These are phyloP conservation scores for Chromis chromis DNA, from an alignment of 2,797 vertebrate species.

Conservation along the genomic window DNA sequence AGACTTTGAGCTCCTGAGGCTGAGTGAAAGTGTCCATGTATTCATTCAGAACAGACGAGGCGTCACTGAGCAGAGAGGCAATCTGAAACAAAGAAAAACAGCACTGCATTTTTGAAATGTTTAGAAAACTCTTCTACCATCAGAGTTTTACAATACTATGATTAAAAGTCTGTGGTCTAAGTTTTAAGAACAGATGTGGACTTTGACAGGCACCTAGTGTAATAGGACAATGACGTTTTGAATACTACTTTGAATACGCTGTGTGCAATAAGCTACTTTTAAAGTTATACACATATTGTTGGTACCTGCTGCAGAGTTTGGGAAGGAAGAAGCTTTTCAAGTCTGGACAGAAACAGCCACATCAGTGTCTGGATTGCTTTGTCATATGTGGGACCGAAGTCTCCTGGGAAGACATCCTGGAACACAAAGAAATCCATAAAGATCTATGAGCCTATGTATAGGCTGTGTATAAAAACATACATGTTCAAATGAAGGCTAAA, in stretches of 20 bases:
- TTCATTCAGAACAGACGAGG: conserved; percentile 72
- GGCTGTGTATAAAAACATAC: too few relatives aligned
- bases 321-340: conserved; percentile 84
- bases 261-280: neutral
- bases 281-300: neutral
- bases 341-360: conserved; percentile 85
- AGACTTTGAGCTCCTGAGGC: conserved; percentile 68
- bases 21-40: conserved; percentile 74
- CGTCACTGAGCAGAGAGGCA: conserved; percentile 72
- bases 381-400: conserved; percentile 86
- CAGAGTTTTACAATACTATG: neutral
- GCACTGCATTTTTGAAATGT: neutral
- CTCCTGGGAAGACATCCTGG: conserved; percentile 85
- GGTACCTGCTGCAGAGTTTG: conserved; percentile 77
- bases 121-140: neutral
- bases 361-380: conserved; percentile 85
- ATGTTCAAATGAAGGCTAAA: neutral
- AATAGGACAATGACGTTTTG: neutral
- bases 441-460: neutral
- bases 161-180: neutral
- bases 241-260: neutral
- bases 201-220: neutral
- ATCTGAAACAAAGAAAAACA: conserved; percentile 58
- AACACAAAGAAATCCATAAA: conserved; percentile 10
- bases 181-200: neutral